Conservation (phyloP, 2,888 invertebrate genomes). For the Drosophila phalerata region DNA sequence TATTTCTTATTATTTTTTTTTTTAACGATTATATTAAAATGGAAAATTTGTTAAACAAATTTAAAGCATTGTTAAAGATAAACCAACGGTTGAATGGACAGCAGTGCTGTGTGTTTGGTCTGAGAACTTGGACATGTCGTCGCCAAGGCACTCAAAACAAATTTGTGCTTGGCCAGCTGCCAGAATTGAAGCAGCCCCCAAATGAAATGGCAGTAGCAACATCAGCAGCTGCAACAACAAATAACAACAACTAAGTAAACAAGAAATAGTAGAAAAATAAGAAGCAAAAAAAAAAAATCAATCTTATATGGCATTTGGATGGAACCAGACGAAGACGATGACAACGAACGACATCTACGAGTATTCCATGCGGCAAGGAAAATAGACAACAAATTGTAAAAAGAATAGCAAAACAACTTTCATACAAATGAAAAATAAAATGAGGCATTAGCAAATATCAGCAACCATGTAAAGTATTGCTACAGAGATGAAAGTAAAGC, state of each 20-base stretch:
- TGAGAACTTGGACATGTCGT: constrained; percentile 72
- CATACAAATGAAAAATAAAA: constrained; percentile 51
- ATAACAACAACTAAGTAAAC: constrained; percentile 45
- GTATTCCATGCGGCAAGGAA: constrained; percentile 60
- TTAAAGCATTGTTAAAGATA: constrained; percentile 44
- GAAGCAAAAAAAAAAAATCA: constrained; percentile 60
- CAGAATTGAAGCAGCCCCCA: constrained; percentile 53
- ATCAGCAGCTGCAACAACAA: constrained; percentile 42
- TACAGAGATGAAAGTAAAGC: constrained; percentile 14
- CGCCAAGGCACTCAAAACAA: constrained; percentile 76
- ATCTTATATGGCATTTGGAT: constrained; percentile 78
- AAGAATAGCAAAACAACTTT: constrained; percentile 29
- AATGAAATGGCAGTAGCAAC: constrained; percentile 26
- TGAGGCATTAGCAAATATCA: constrained; percentile 70
- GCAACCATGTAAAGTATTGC: constrained; percentile 45
- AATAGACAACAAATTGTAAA: constrained; percentile 29
- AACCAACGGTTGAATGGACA: constrained; percentile 9
- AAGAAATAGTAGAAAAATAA: constrained; percentile 36
- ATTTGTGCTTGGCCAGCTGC: constrained; percentile 75
- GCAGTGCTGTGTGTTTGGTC: not conserved
- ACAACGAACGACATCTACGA: constrained; percentile 52
- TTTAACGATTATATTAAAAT: constrained; percentile 42
- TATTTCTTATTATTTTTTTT: constrained; percentile 11
- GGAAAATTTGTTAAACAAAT: constrained; percentile 46
- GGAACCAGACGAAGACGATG: constrained; percentile 63